phyloP scores from a whole-genome alignment of 2,113 vertebrate species.

The Tetrax tetrax region DNA sequence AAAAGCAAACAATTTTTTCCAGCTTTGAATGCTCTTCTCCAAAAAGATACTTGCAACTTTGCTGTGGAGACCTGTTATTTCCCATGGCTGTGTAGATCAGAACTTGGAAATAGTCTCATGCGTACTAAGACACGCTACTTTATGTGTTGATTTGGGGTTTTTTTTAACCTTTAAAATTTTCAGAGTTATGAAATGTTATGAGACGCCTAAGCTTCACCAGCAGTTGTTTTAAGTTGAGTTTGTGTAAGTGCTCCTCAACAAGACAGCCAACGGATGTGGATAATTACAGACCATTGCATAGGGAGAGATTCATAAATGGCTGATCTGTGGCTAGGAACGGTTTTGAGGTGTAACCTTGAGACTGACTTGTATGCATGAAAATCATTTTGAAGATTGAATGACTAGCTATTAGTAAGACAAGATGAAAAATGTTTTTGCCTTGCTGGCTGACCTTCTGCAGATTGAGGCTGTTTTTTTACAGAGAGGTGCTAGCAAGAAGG shows the following conservation, averaged over 20 bases:
- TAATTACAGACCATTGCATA: not conserved
- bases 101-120: not conserved
- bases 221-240: not conserved
- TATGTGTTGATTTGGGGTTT: not conserved
- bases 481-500: not conserved
- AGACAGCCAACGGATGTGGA: not conserved
- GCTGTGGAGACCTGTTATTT: not conserved
- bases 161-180: not conserved
- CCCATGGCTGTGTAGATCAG: not conserved
- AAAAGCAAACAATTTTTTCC: not conserved
- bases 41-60: not conserved
- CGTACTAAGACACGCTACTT: not conserved
- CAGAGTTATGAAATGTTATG: not conserved
- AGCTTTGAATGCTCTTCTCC: not conserved
- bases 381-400: not conserved
- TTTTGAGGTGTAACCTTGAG: conserved; percentile 6
- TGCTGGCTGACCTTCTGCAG: not conserved
- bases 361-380: not conserved
- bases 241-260: not conserved
- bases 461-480: not conserved
- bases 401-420: not conserved
- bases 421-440: conserved; percentile 19
- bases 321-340: not conserved
- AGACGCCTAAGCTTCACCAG: not conserved
- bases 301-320: not conserved